Conservation (phyloP, 2,888 invertebrate genomes). For the Pyrochroa serraticornis region DNA sequence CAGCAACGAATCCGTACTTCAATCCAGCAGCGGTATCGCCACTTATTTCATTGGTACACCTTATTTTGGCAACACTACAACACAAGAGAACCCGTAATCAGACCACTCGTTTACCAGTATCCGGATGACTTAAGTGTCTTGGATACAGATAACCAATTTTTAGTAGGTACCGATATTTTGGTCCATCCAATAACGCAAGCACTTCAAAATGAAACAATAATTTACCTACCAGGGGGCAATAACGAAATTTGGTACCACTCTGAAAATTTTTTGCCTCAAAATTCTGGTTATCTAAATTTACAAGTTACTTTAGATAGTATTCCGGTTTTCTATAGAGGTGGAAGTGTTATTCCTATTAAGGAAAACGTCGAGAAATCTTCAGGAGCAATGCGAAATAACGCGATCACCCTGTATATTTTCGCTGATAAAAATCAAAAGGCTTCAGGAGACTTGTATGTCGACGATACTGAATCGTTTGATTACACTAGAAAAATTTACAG, state of each 20-base stretch:
- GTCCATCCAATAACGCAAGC: slow-evolving; percentile 83
- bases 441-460: slow-evolving; percentile 9
- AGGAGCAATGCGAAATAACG: slow-evolving; percentile 36
- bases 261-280: not conserved
- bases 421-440: slow-evolving; percentile 25
- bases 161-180: slow-evolving; percentile 75
- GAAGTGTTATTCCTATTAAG: slow-evolving; percentile 44
- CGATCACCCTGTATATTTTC: slow-evolving; percentile 41
- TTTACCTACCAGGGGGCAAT: slow-evolving; percentile 83
- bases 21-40: slow-evolving; percentile 66
- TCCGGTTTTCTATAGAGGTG: slow-evolving; percentile 47
- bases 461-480: slow-evolving; percentile 14
- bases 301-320: slow-evolving; percentile 34
- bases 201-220: slow-evolving; percentile 71
- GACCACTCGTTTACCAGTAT: slow-evolving; percentile 88
- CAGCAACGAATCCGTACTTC: slow-evolving; percentile 72
- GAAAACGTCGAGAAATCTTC: slow-evolving; percentile 36
- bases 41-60: slow-evolving; percentile 89
- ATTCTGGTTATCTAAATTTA: not conserved
- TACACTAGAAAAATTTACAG: slow-evolving; percentile 3
- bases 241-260: slow-evolving; percentile 74
- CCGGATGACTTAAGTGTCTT: slow-evolving; percentile 78
- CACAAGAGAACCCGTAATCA: slow-evolving; percentile 83
- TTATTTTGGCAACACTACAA: slow-evolving; percentile 85
- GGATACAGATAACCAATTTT: slow-evolving; percentile 78